Percentiles rank a stretch among this genome's conserved stretches.
Conservation (phyloP, 37 sponge, comb jelly and placozoan genomes). For the Petrosia ficiformis region DNA sequence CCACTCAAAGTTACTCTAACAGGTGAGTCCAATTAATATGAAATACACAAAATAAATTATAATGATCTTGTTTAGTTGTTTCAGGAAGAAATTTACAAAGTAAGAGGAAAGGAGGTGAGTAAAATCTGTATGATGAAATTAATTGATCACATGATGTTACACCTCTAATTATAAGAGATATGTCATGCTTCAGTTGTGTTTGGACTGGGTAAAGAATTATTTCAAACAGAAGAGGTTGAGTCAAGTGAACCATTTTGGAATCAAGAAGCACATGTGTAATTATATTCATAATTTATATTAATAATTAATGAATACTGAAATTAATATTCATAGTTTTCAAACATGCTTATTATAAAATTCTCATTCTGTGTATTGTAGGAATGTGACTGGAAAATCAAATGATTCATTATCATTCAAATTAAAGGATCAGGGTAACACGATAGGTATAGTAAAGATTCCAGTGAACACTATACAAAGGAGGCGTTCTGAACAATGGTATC, state of each 20-base stretch:
- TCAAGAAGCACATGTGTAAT: conserved; percentile 76
- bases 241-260: conserved; percentile 76
- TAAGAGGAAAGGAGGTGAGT: conserved; percentile 65
- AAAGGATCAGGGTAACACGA: conserved; percentile 63
- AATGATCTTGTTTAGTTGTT: conserved; percentile 20
- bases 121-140: too few species aligned
- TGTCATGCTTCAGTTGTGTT: conserved; percentile 82
- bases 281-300: conserved; percentile 1
- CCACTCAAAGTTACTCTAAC: conserved; percentile 2
- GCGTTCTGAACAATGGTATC: conserved; percentile 31
- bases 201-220: conserved; percentile 72
- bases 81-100: conserved; percentile 53
- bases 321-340: not conserved
- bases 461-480: not conserved
- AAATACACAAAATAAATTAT: too few species aligned
- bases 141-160: too few species aligned
- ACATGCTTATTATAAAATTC: too few species aligned
- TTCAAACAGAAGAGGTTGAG: conserved; percentile 59
- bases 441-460: conserved; percentile 51
- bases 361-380: conserved; percentile 8
- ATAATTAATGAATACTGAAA: not conserved
- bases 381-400: conserved; percentile 13
- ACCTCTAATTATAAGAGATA: not conserved
- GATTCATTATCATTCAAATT: conserved; percentile 71
- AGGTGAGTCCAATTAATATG: not conserved